Percentiles rank a stretch among this genome's conserved stretches.
Evolutionary conservation across 2,797 vertebrate species (phyloP).

Genomic region (Mormyrops attenuatus): DNA sequence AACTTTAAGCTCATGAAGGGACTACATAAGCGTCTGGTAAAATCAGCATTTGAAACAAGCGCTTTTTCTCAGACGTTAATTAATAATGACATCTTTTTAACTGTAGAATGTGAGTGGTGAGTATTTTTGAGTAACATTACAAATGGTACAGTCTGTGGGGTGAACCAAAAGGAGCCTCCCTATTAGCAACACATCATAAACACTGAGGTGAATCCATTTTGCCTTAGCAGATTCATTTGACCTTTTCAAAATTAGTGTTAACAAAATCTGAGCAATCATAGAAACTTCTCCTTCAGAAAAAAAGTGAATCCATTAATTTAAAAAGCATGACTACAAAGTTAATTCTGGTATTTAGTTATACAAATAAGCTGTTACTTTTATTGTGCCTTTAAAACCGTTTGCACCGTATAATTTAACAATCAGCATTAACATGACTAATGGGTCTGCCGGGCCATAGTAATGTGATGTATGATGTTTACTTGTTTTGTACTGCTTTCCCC

Average conservation of each 20-base stretch:
- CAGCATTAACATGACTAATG: background rate
- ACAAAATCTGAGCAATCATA: background rate
- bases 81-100: background rate
- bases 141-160: background rate
- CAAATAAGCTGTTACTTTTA: background rate
- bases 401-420: background rate
- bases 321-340: background rate
- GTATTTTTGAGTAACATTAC: background rate
- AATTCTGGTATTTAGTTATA: background rate
- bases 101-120: background rate
- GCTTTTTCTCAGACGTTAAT: background rate
- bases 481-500: background rate
- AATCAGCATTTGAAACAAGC: background rate
- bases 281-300: background rate
- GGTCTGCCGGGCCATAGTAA: background rate
- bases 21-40: background rate
- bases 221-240: background rate
- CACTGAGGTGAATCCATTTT: background rate
- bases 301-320: background rate
- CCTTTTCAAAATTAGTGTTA: background rate
- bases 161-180: background rate
- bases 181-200: background rate
- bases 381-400: slow-evolving; percentile 5
- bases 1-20: slow-evolving; percentile 4
- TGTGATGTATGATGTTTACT: background rate